A percentile compares a stretch with the other conserved stretches of the same genome.
Conservation (phyloP, 2,113 vertebrate genomes). For the Castor canadensis region DNA sequence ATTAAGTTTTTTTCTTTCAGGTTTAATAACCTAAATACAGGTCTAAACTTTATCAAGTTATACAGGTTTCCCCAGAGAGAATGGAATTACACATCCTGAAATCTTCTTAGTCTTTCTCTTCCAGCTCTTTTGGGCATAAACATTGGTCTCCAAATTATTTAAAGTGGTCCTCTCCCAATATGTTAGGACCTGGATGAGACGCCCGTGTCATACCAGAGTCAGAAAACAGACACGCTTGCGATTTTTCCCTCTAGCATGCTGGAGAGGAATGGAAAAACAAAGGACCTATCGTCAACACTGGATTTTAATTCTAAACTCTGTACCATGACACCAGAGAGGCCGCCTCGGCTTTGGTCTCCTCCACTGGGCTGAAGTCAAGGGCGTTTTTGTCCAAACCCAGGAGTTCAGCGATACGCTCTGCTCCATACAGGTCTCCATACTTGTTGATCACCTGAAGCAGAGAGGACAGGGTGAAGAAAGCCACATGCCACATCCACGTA, state of each 20-base stretch:
- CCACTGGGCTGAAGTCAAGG: conserved; percentile 96
- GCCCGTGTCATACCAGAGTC: not conserved
- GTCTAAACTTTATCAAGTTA: conserved; percentile 40
- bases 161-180: not conserved
- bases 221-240: not conserved
- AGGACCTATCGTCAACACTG: not conserved
- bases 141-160: not conserved
- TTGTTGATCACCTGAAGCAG: conserved; percentile 96
- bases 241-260: not conserved
- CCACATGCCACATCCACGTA: not conserved
- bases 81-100: not conserved
- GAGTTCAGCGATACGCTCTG: conserved; percentile 96
- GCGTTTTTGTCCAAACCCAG: conserved; percentile 97
- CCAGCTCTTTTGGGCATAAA: not conserved
- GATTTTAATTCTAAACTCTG: conserved; percentile 26
- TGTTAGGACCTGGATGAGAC: not conserved
- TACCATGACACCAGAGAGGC: conserved; percentile 96
- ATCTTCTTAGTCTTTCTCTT: conserved; percentile 46
- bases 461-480: conserved; percentile 29
- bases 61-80: not conserved
- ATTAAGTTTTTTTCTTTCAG: not conserved
- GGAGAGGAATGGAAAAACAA: not conserved
- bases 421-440: conserved; percentile 96
- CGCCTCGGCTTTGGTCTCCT: conserved; percentile 92
- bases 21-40: conserved; percentile 55